These are phyloP conservation scores for Aselliscus stoliczkanus DNA, from an alignment of 2,797 vertebrate species.

Conservation along the genomic window DNA sequence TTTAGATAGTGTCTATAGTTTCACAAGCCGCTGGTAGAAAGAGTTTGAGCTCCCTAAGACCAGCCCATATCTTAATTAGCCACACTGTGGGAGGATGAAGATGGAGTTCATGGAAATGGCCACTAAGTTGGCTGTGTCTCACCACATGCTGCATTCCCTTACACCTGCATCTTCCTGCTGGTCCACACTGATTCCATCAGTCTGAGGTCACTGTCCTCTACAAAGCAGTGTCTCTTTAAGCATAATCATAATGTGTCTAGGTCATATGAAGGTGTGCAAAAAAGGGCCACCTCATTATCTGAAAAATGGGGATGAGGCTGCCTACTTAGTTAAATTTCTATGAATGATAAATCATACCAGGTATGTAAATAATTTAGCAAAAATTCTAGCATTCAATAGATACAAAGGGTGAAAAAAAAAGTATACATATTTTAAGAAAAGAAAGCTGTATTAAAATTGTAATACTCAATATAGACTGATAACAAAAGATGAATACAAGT, in stretches of 20 bases:
- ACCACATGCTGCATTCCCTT: background rate
- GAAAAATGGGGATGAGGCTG: background rate
- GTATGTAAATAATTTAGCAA: background rate
- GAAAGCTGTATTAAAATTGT: no score
- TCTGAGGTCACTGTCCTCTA: background rate
- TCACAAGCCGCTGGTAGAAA: slow-evolving; percentile 41
- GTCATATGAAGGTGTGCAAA: background rate
- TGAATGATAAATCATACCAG: background rate
- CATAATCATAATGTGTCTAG: background rate
- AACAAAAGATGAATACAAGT: no score
- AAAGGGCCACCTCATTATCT: slow-evolving; percentile 7
- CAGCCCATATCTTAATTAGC: slow-evolving; percentile 35
- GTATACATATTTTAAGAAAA: no score
- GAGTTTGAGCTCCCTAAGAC: background rate
- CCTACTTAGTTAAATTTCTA: background rate
- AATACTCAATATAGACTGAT: no score
- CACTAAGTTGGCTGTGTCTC: background rate
- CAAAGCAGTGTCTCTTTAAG: slow-evolving; percentile 31
- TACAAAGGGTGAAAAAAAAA: no score
- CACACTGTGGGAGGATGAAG: background rate
- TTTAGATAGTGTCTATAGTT: slow-evolving; percentile 53
- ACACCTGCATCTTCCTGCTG: background rate
- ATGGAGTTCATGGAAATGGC: background rate
- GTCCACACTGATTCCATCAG: background rate
- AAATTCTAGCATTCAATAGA: background rate